phyloP scores from a whole-genome alignment of 1,140 invertebrate species.

The Lordiphosa collinella region DNA sequence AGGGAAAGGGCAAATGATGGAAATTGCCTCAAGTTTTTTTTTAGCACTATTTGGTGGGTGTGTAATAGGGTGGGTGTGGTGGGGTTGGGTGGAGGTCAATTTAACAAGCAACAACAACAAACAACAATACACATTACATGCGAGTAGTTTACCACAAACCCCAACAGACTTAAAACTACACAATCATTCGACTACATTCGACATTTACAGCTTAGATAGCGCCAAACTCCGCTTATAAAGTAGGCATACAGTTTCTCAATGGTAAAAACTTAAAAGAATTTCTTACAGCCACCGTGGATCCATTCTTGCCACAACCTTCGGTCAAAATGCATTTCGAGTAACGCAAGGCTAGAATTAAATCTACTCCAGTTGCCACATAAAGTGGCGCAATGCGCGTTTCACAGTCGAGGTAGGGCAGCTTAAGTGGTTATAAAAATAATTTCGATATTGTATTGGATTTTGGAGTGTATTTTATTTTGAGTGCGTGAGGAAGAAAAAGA shows the following conservation, averaged over 20 bases:
- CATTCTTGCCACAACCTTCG: conserved; percentile 98
- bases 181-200: not conserved
- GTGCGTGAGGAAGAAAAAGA: conserved; percentile 35
- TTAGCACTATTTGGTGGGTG: conserved; percentile 49
- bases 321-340: conserved; percentile 87
- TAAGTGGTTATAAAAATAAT: conserved; percentile 14
- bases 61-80: conserved; percentile 21
- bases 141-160: conserved; percentile 14
- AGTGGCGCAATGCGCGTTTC: conserved; percentile 64
- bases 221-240: not conserved
- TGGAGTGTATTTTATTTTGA: conserved; percentile 6
- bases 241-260: not conserved
- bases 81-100: conserved; percentile 19
- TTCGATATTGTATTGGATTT: conserved; percentile 1
- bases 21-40: conserved; percentile 32
- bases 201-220: conserved; percentile 1
- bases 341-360: conserved; percentile 64
- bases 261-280: conserved; percentile 10
- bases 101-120: conserved; percentile 19
- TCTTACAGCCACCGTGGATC: conserved; percentile 92
- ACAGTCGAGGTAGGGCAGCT: conserved; percentile 62
- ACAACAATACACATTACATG: conserved; percentile 11
- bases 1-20: not conserved
- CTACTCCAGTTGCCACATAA: conserved; percentile 69
- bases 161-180: conserved; percentile 17